A percentile compares a stretch with the other conserved stretches of the same genome.
These are phyloP conservation scores for Crotalus adamanteus DNA, from an alignment of 2,797 vertebrate genomes.

Conservation along the genomic window DNA sequence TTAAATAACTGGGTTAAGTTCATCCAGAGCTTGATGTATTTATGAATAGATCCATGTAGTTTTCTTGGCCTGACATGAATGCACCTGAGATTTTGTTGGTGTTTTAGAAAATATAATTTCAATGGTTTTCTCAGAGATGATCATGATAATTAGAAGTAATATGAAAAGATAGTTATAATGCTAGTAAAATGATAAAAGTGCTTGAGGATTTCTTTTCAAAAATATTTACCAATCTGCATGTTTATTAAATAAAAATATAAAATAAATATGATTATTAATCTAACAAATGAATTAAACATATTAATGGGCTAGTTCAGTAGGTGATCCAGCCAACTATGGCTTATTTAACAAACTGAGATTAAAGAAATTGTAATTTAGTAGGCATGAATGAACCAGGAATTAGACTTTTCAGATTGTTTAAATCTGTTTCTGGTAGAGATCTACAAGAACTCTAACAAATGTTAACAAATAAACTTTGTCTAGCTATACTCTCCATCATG, in stretches of 20 bases:
- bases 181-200: not conserved
- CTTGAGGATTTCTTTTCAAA: not conserved
- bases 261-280: not conserved
- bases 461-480: not conserved
- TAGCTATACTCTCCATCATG: not conserved
- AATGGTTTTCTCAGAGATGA: conserved; percentile 46
- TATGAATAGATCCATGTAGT: not conserved
- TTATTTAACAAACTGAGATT: not conserved
- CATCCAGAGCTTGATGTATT: not conserved
- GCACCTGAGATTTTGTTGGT: not conserved
- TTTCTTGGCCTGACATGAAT: not conserved
- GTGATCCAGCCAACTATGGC: not conserved
- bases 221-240: not conserved
- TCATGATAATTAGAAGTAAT: conserved; percentile 5
- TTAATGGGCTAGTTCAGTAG: not conserved
- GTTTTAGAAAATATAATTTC: conserved; percentile 4
- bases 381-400: not conserved
- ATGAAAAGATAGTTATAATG: not conserved
- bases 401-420: not conserved
- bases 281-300: not conserved
- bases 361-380: not conserved
- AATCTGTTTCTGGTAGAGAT: not conserved
- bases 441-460: too few relatives aligned
- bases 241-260: not conserved
- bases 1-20: not conserved